Evolutionary conservation across 2,797 vertebrate species (phyloP), one percentile per base, ranked within the genome.

Genomic region (Merluccius polli): DNA sequence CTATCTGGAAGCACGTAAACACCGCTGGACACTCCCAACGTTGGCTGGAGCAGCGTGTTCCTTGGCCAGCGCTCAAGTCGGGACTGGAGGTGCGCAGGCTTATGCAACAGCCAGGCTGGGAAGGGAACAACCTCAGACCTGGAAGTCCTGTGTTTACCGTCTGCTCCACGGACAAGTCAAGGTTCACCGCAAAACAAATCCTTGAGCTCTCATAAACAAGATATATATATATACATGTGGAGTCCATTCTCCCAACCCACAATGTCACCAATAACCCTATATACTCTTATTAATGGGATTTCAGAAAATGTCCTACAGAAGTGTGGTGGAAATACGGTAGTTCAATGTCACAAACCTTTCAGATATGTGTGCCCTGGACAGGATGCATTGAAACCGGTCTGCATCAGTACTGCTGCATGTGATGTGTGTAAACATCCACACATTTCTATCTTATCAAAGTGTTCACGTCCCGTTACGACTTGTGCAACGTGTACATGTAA

Each of bases 101-200:
- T 90, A 81, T 77, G 71, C 87, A 89, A 91, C 73, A 3, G 9
- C 24, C 30, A 36, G 35, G 82, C 3, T 65, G 24, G 59, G 59
- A 27, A 65, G 59, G 84, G 83, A 87, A 83, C 80, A 38, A 77
- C 75, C 70, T 73, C 81, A 85, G 83, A 86, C 88, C 87, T 89
- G 88, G 88, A 90, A 87, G 88, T 90, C 89, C 87, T 89, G 87
- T 90, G 90, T 92, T 91, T 90, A 89, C 77, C 79, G 72, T 85
- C 81, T 78, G 75, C 76, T 73, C 52, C 1, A n/a, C n/a, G 77
- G 80, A 82, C 75, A 69, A 78, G 84, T 85, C 80, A 78, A 27
- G 24, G 59, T 27, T 65, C 59, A 65, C 11, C 59, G n/a, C 59
- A 65, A 27, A 24, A 27, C 59, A 65, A 24, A 24, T 59, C 52